A percentile compares a stretch with the other conserved stretches of the same genome.
These are phyloP conservation scores for Seira musarum DNA, from an alignment of 2,888 invertebrate species.

Conservation along the genomic window DNA sequence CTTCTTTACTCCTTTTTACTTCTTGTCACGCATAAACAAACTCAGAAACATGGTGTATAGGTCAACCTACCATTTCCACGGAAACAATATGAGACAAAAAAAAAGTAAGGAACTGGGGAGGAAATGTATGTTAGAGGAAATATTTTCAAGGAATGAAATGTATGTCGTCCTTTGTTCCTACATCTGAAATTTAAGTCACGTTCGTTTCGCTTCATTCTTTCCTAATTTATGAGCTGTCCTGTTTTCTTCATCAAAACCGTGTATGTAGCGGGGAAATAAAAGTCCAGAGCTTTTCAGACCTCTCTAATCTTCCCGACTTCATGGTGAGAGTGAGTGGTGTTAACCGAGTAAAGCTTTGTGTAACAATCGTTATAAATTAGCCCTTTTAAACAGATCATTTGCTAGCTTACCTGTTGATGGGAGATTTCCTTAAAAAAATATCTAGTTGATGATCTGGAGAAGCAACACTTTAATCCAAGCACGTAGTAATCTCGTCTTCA, in stretches of 20 bases:
- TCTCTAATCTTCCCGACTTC: neutral
- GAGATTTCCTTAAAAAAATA: neutral
- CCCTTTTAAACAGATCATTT: slow-evolving; percentile 6
- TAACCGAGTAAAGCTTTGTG: neutral
- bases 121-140: neutral
- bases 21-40: slow-evolving; percentile 10
- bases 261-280: neutral
- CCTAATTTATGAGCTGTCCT: slow-evolving; percentile 15
- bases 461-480: neutral
- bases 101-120: neutral
- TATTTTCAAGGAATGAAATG: neutral
- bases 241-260: slow-evolving; percentile 10
- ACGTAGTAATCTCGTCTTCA: neutral
- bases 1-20: neutral
- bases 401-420: slow-evolving; percentile 8
- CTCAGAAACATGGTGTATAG: slow-evolving; percentile 13
- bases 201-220: neutral
- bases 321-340: neutral
- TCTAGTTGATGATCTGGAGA: neutral
- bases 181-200: slow-evolving; percentile 9
- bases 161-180: neutral
- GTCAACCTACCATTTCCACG: neutral
- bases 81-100: neutral
- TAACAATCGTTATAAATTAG: neutral
- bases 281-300: neutral